These are phyloP conservation scores for Hirtodrosophila trivittata DNA, from an alignment of 2,888 invertebrate genomes.

Conservation along the genomic window DNA sequence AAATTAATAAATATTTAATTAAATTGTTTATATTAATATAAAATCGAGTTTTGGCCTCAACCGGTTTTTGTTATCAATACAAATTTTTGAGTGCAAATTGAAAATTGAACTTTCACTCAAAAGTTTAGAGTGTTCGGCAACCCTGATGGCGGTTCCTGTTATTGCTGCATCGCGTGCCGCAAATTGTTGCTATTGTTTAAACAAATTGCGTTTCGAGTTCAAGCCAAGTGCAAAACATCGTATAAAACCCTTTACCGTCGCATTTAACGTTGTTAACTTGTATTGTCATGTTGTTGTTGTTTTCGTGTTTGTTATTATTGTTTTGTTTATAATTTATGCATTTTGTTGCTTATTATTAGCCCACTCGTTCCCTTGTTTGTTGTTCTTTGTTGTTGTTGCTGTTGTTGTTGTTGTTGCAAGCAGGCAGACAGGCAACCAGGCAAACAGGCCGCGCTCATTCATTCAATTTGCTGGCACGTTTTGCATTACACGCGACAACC, in stretches of 20 bases:
- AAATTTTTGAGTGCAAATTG: no score
- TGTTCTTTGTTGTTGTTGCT: constrained; percentile 17
- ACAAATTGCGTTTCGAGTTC: constrained; percentile 24
- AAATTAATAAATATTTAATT: no score
- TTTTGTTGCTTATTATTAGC: constrained; percentile 46
- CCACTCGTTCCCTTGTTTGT: constrained; percentile 31
- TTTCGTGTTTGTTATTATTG: background rate
- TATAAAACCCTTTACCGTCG: constrained; percentile 28
- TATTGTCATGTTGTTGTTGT: background rate
- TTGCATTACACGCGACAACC: constrained; percentile 80
- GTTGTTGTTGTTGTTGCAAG: constrained; percentile 38
- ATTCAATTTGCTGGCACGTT: constrained; percentile 76
- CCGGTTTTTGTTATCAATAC: constrained; percentile 9
- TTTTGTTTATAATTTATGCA: constrained; percentile 57
- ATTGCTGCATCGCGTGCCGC: background rate
- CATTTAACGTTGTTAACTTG: constrained; percentile 18
- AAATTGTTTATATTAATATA: no score
- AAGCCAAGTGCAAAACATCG: constrained; percentile 46
- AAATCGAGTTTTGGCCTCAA: no score
- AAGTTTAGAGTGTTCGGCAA: background rate
- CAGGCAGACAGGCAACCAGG: constrained; percentile 32
- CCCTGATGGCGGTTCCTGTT: background rate
- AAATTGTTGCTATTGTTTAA: constrained; percentile 26
- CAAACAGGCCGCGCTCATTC: constrained; percentile 52
- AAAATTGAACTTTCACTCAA: no score